phyloP scores from a whole-genome alignment of 2,888 invertebrate genomes.

The Plutella xylostella region DNA sequence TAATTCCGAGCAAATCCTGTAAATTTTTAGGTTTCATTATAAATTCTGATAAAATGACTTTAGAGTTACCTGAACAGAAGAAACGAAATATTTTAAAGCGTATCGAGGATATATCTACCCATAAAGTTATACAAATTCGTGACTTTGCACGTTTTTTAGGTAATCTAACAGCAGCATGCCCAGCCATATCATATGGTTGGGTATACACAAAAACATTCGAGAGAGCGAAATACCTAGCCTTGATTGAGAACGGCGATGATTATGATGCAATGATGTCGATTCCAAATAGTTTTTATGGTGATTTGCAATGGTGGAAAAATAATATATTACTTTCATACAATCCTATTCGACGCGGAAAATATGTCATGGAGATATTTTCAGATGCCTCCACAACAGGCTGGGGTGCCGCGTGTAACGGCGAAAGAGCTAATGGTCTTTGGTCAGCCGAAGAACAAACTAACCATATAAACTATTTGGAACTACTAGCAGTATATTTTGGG shows the following conservation, averaged over 20 bases:
- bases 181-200: constrained; percentile 2
- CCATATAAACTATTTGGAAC: constrained; percentile 6
- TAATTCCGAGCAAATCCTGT: neutral
- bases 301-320: constrained; percentile 3
- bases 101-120: neutral
- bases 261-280: no score
- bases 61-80: neutral
- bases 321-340: neutral
- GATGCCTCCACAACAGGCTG: constrained; percentile 2
- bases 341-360: neutral
- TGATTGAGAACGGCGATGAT: neutral
- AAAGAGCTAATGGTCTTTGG: constrained; percentile 2
- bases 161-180: neutral
- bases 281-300: neutral
- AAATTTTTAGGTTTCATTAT: neutral
- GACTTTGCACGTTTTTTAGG: constrained; percentile 1
- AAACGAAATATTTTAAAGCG: neutral
- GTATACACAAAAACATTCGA: constrained; percentile 4
- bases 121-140: neutral
- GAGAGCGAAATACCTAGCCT: neutral
- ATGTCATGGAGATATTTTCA: neutral
- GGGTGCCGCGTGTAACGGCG: neutral
- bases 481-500: constrained; percentile 6
- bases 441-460: neutral
- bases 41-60: neutral